phyloP scores from a whole-genome alignment of 2,113 vertebrate species.

The Chunga burmeisteri region DNA sequence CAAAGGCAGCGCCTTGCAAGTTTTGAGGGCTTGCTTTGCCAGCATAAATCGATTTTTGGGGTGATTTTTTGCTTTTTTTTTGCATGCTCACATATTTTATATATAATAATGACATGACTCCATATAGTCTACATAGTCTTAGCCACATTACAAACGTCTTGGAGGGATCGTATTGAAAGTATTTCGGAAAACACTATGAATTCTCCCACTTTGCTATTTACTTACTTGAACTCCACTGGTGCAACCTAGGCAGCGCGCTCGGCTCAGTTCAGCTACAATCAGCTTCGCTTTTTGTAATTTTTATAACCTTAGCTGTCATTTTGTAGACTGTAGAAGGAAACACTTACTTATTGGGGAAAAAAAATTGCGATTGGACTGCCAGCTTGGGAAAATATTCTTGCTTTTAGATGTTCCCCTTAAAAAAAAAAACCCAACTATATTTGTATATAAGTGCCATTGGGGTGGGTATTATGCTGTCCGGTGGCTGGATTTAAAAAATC shows the following conservation, averaged over 20 bases:
- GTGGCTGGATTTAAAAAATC: background rate
- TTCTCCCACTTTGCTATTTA: background rate
- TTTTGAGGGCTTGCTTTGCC: background rate
- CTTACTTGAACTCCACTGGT: background rate
- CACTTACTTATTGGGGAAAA: fast-evolving
- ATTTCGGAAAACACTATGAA: background rate
- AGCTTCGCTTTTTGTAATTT: background rate
- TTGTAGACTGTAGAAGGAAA: background rate
- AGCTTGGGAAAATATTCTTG: background rate
- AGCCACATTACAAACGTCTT: background rate
- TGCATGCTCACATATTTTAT: background rate
- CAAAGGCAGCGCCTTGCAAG: background rate
- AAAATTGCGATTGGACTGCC: background rate
- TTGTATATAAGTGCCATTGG: background rate
- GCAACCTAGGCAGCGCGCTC: background rate
- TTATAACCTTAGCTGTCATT: background rate
- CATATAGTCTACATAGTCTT: background rate
- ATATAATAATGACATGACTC: background rate
- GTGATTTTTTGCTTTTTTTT: background rate
- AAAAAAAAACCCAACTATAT: fast-evolving
- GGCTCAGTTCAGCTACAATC: background rate
- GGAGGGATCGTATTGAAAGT: background rate
- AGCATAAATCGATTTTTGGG: background rate
- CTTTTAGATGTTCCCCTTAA: background rate
- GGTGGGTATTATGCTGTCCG: background rate